A percentile compares a stretch with the other conserved stretches of the same genome.
Conservation (phyloP, 2,113 vertebrate genomes). For the Rana temporaria region DNA sequence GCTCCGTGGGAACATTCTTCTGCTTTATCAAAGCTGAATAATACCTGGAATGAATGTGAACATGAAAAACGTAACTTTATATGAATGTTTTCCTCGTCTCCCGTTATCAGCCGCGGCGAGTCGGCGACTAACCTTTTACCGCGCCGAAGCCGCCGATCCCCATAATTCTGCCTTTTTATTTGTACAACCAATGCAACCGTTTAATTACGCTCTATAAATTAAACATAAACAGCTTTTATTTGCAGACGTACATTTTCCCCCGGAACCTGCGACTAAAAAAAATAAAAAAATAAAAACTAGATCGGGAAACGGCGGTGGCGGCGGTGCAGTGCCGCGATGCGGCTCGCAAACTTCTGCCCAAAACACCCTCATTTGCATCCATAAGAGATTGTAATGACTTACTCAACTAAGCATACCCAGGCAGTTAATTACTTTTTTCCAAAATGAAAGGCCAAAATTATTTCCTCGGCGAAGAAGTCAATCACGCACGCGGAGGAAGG, state of each 20-base stretch:
- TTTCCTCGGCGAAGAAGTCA: slow-evolving; percentile 66
- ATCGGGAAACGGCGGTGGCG: slow-evolving; percentile 11
- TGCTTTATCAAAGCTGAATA: no score
- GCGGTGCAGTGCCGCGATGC: slow-evolving; percentile 55
- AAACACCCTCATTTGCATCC: slow-evolving; percentile 67
- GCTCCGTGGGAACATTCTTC: no score
- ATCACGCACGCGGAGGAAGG: slow-evolving; percentile 59
- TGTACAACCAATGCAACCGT: neutral
- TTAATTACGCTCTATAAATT: slow-evolving; percentile 1
- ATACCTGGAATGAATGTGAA: neutral
- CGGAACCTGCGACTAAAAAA: neutral
- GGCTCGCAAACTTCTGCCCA: slow-evolving; percentile 60
- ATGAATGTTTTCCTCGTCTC: neutral
- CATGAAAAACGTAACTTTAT: neutral
- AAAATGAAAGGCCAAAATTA: slow-evolving; percentile 69
- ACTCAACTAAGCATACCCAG: slow-evolving; percentile 72
- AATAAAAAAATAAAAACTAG: slow-evolving; percentile 56
- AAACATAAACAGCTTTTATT: slow-evolving; percentile 55
- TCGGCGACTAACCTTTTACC: neutral
- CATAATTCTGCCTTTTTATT: neutral
- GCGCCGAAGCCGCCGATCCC: neutral
- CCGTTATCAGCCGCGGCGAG: neutral
- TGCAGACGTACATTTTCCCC: slow-evolving; percentile 31
- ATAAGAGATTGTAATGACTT: slow-evolving; percentile 73
- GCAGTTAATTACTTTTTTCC: slow-evolving; percentile 75